Percentiles rank a stretch among this genome's conserved stretches.
These are phyloP conservation scores for Hymenopus coronatus DNA, from an alignment of 2,888 invertebrate species.

Conservation along the genomic window DNA sequence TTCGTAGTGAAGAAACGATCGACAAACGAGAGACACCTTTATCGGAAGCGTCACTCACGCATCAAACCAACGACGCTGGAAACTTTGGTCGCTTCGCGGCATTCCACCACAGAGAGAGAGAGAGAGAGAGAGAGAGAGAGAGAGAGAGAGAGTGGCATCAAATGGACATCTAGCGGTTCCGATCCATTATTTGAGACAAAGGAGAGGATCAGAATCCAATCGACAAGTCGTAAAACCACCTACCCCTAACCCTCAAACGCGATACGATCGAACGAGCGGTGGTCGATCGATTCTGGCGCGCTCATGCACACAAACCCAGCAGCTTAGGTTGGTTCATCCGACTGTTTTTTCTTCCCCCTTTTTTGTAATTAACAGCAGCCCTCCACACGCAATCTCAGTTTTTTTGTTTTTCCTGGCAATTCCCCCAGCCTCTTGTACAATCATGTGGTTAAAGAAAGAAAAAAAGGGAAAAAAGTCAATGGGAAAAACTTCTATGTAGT, in stretches of 20 bases:
- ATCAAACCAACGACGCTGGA: not conserved
- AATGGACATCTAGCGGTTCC: not conserved
- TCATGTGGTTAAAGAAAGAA: not conserved
- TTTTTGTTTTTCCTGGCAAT: not conserved
- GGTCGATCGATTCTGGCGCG: not conserved
- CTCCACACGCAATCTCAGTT: not conserved
- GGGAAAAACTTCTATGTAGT: not conserved
- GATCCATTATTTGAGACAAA: slow-evolving; percentile 13
- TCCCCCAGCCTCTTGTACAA: not conserved
- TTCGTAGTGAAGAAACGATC: too few species aligned
- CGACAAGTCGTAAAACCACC: slow-evolving; percentile 21
- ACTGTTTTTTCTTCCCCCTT: not conserved
- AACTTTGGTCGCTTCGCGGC: not conserved
- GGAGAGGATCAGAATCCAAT: slow-evolving; percentile 16
- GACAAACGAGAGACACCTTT: too few species aligned
- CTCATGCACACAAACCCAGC: too few species aligned
- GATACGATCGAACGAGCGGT: slow-evolving; percentile 12
- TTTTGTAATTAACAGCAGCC: not conserved
- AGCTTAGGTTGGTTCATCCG: not conserved
- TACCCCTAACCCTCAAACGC: slow-evolving; percentile 4
- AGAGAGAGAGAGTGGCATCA: not conserved
- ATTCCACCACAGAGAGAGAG: not conserved
- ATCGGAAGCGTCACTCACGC: too few species aligned
- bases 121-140: too few species aligned
- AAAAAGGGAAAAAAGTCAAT: not conserved